A percentile compares a stretch with the other conserved stretches of the same genome.
These are phyloP conservation scores for Armadillidium nasatum DNA, from an alignment of 1,140 invertebrate genomes.

Conservation along the genomic window DNA sequence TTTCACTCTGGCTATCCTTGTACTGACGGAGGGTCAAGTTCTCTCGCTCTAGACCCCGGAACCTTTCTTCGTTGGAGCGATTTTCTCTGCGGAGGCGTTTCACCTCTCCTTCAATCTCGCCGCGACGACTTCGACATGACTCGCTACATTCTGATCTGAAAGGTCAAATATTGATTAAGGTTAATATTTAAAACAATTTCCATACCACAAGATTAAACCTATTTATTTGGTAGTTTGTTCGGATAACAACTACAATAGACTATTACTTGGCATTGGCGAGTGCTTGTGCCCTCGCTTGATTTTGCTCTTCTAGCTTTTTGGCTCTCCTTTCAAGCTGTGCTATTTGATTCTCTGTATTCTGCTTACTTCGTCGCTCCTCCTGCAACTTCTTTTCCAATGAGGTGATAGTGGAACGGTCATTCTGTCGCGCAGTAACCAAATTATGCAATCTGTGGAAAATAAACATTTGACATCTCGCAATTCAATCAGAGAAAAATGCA, in stretches of 20 bases:
- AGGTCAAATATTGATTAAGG: neutral
- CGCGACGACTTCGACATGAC: slow-evolving; percentile 64
- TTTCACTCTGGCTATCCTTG: slow-evolving; percentile 69
- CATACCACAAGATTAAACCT: too few relatives aligned
- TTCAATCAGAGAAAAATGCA: neutral
- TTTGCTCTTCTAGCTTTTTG: slow-evolving; percentile 64
- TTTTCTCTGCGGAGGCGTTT: slow-evolving; percentile 68
- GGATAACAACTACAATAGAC: too few relatives aligned
- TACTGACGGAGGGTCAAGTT: slow-evolving; percentile 56
- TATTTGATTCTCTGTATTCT: slow-evolving; percentile 69
- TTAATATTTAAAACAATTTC: too few relatives aligned
- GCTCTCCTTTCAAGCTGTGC: slow-evolving; percentile 64
- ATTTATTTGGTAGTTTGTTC: too few relatives aligned
- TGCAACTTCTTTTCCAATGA: slow-evolving; percentile 71
- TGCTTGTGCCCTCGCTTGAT: slow-evolving; percentile 52
- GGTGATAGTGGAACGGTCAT: slow-evolving; percentile 70
- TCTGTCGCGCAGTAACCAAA: slow-evolving; percentile 63
- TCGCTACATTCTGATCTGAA: slow-evolving; percentile 63
- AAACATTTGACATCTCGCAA: slow-evolving; percentile 8
- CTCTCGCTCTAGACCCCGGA: slow-evolving; percentile 56
- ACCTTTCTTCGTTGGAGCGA: slow-evolving; percentile 68
- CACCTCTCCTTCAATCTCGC: slow-evolving; percentile 72
- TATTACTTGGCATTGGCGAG: slow-evolving; percentile 50
- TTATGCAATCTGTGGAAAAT: slow-evolving; percentile 61
- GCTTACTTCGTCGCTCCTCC: slow-evolving; percentile 74